Evolutionary conservation across 2,113 vertebrate species (phyloP).

Genomic region (Stomatorhinus ivindoensis): DNA sequence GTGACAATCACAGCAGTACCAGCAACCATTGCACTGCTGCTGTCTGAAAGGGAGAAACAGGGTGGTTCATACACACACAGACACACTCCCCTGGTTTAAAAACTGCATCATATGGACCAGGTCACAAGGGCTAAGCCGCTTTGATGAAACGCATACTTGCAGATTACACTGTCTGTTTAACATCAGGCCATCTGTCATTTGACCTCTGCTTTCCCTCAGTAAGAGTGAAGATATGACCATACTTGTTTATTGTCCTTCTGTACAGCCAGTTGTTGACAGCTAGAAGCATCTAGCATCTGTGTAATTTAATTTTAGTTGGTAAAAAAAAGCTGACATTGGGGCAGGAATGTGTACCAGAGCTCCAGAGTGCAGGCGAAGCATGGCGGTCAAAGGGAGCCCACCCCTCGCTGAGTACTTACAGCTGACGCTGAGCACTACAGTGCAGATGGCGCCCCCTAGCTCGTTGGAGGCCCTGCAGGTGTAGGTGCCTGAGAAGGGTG

Average conservation of each 20-base stretch:
- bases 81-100: neutral
- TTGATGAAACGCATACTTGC: neutral
- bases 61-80: neutral
- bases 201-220: neutral
- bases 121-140: neutral
- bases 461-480: constrained; percentile 56
- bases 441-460: constrained; percentile 48
- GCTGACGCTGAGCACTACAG: constrained; percentile 49
- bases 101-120: neutral
- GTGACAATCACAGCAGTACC: constrained; percentile 53
- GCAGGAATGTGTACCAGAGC: neutral
- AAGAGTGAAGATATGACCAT: neutral
- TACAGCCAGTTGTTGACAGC: neutral
- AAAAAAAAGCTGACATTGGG: neutral
- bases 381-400: neutral
- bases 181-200: neutral
- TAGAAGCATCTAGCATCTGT: neutral
- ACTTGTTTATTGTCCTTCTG: neutral
- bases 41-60: constrained; percentile 18
- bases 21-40: constrained; percentile 36
- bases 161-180: neutral
- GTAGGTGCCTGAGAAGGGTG: constrained; percentile 54
- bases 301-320: neutral
- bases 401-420: constrained; percentile 34
- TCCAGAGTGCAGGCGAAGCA: neutral